Evolutionary conservation across 2,888 invertebrate species (phyloP), one percentile per base, ranked within the genome.

Genomic region (Ditula angustiorana): DNA sequence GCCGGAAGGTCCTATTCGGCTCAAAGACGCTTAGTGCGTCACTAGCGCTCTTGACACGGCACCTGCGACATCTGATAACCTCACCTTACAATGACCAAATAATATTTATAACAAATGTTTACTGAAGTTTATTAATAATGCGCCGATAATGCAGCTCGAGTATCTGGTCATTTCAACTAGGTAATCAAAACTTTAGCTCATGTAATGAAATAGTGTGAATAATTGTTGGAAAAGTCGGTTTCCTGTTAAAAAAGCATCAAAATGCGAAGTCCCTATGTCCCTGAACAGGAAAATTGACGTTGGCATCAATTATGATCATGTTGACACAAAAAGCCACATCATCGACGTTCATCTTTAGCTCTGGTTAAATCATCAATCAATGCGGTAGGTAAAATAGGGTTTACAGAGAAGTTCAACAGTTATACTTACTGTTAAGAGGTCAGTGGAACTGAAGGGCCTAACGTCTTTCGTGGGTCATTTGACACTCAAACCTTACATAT

Each of bases 11-110:
- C 68, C 70, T 68, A 69, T 70, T 69, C 67, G 61, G 66, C 61
- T 72, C 73, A 72, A 73, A 75, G 72, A 69, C 71, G 46, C 44
- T 35, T 55, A 47, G 69, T 80, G 74, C 79, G 79, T 79, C 78
- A 79, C 57, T 53, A 57, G 41, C 67, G 77, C 46, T 72, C 78
- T 78, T 78, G 75, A 78, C 72, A 71, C 67, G 65, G 57, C 65
- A 68, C 35, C 44, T 59, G 35, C 30, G 41, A 19, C 33, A 13
- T 23, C 30, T 30, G 30, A 53, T 53, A 35, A 46, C 41, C 26
- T 56, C 19, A 26, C 41, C 16, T 24, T 7, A n/a, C 19, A 21
- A 30, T 46, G n/a, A 13, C 53, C 53, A 53, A 53, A 53, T 21
- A 19, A 19, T 37, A 41, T 41, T 19, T 41, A 41, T 8, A 1